Evolutionary conservation across 2,113 vertebrate species (phyloP), one percentile per base, ranked within the genome.

Genomic region (Daphoenositta chrysoptera): DNA sequence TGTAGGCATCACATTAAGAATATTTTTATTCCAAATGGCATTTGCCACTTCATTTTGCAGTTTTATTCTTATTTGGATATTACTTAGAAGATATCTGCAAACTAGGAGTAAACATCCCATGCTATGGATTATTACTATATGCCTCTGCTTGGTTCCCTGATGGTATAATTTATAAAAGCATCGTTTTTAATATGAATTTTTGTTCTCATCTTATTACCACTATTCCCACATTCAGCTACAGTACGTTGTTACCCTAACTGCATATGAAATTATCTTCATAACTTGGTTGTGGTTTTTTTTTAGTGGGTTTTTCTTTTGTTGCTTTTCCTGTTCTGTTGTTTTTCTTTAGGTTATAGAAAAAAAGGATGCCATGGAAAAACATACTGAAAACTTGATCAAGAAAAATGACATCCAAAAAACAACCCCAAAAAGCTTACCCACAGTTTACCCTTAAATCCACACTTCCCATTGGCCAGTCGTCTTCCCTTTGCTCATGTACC

Each of bases 181-280:
- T 4, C 66, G 13, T 4, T 1, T 10, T 89, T 24, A 10, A 9
- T 39, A 53, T 17, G 5, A 64, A 65, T 61, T 39, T n/a, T 60
- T 68, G 4, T 17, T 81, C 3, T 64, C 8, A 35, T 35, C 11
- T 3, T n/a, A 69, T 63, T 77, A 56, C 21, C 22, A 47, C 8
- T 56, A 6, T 17, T 89, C 16, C 9, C 15, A 33, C 7, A 35
- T 51, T 54, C 7, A 80, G 5, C 6, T 54, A 40, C 7, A 45
- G 19, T 10, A 23, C 0, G 0, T 27, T 56, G 6, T 58, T 53
- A 31, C 4, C 4, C 26, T 31, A 58, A 45, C 5, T 33, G 3
- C 4, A 18, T 3, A 50, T 6, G 1, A 26, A 58, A 7, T 50
- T 72, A 4, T 50, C 6, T n/a, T 63, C 22, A 26, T 11, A 73